Base-by-base conservation (phyloP, 2,888 invertebrate species). In the Pseudococcus jackbeardsleyi region DNA sequence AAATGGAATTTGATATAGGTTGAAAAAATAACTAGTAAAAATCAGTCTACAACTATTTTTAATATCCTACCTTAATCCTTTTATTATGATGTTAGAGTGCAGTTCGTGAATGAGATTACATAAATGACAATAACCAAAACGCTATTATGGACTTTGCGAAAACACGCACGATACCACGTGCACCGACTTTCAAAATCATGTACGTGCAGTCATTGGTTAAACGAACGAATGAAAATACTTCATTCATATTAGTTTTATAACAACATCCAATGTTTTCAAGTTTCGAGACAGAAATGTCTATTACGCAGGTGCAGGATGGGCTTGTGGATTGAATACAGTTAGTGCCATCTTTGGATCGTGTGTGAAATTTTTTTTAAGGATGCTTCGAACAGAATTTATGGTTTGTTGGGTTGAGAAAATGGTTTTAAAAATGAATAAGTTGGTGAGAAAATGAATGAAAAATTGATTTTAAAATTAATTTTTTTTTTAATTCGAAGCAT, bases 91-190 rank as follows among this genome's bases (percentile, higher is more conserved):
- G 22, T 26, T 26, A 22, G 26, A 33, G 26, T 72, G 33, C 72
- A 33, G 54, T 77, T 39, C 15, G 42, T 17, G 77, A 42, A 39
- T 39, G 39, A 26, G 77, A 77, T 77, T 64, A 85, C 59, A 85
- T 39, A 64, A 64, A 85, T 48, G 85, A 48, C 11, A 22, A 48
- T 17, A 85, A n/a, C 85, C 33, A 59, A 54, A 59, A 42, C 33
- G 59, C 33, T 39, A 48, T 46, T 39, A 26, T 84, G 26, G 50
- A 48, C 84, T 84, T 84, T 50, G 48, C 50, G 84, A 77, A 77
- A 84, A 85, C 85, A 85, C 85, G 85, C 85, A 85, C 85, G 64
- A 85, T 42, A 85, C 85, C 85, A 85, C 85, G 85, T 85, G 85
- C 85, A 85, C 64, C 64, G 54, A 42, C 22, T 59, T 54, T 59